Evolutionary conservation across 2,888 invertebrate species (phyloP).

Genomic region (Cylindroiulus punctatus): DNA sequence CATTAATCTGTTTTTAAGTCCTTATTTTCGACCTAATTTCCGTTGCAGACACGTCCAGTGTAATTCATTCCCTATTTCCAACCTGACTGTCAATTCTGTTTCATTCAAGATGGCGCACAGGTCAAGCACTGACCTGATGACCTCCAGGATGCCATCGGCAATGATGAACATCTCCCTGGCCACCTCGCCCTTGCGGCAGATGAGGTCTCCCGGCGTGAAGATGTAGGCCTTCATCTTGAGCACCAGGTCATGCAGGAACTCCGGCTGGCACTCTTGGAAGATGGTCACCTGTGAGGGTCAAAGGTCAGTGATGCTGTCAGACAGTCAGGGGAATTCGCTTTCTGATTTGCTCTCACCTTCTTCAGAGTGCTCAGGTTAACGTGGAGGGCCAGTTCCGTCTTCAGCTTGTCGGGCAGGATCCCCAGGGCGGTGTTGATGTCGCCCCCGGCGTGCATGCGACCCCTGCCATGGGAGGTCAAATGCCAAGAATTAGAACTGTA

Average conservation of each 20-base stretch:
- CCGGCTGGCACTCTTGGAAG: slow-evolving; percentile 96
- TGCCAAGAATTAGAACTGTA: neutral
- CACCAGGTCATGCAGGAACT: slow-evolving; percentile 95
- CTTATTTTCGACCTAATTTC: too few species aligned
- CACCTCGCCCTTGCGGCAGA: slow-evolving; percentile 93
- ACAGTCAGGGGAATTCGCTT: neutral
- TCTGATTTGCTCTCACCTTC: slow-evolving; percentile 74
- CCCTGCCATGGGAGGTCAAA: slow-evolving; percentile 70
- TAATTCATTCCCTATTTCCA: too few species aligned
- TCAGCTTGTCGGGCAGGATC: slow-evolving; percentile 92
- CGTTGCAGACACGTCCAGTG: too few species aligned
- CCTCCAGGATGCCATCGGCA: slow-evolving; percentile 95
- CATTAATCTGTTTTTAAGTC: too few species aligned
- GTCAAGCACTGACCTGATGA: slow-evolving; percentile 72
- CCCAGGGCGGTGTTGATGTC: slow-evolving; percentile 96
- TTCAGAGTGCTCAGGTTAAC: slow-evolving; percentile 94
- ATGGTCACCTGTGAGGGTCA: slow-evolving; percentile 83
- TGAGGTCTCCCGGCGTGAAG: slow-evolving; percentile 96
- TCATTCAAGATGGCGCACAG: too few species aligned
- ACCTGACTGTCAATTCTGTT: too few species aligned
- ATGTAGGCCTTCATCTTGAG: slow-evolving; percentile 98
- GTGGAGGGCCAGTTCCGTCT: slow-evolving; percentile 94
- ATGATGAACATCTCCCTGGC: slow-evolving; percentile 99
- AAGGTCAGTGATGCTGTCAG: neutral
- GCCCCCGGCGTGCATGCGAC: slow-evolving; percentile 93